Percentiles rank a stretch among this genome's conserved stretches.
These are phyloP conservation scores for Cheilosia pagana DNA, from an alignment of 2,888 invertebrate species.

Conservation along the genomic window DNA sequence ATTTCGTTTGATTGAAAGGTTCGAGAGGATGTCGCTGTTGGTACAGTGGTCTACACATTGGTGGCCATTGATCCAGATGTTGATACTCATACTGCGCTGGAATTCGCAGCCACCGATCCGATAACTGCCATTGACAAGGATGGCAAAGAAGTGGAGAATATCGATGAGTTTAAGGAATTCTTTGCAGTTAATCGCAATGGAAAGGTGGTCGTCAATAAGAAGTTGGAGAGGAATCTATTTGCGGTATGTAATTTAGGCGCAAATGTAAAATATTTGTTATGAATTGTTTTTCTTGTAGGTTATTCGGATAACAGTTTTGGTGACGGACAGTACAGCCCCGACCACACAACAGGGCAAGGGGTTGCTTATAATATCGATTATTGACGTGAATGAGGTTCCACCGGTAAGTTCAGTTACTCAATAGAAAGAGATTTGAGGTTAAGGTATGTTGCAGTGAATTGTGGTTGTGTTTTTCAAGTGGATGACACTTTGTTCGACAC, in stretches of 20 bases:
- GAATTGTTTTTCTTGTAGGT: slow-evolving; percentile 81
- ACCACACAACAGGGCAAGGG: slow-evolving; percentile 90
- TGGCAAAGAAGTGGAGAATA: slow-evolving; percentile 88
- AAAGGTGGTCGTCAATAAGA: slow-evolving; percentile 83
- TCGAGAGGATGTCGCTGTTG: slow-evolving; percentile 90
- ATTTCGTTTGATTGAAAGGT: slow-evolving; percentile 82
- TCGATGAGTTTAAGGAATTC: slow-evolving; percentile 85
- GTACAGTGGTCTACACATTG: slow-evolving; percentile 88
- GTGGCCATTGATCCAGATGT: slow-evolving; percentile 92
- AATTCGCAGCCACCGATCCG: slow-evolving; percentile 87
- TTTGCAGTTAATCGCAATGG: slow-evolving; percentile 87
- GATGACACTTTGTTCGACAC: no score
- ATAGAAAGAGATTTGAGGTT: no score
- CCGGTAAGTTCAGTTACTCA: slow-evolving; percentile 82
- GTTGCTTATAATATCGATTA: slow-evolving; percentile 87
- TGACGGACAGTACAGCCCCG: slow-evolving; percentile 91
- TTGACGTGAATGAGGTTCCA: slow-evolving; percentile 88
- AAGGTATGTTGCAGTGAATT: no score
- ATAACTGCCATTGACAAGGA: slow-evolving; percentile 93
- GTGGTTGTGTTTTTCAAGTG: no score
- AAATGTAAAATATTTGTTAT: not conserved
- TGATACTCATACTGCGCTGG: slow-evolving; percentile 87
- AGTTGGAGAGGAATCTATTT: slow-evolving; percentile 82
- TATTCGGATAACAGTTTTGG: slow-evolving; percentile 90
- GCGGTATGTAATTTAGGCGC: slow-evolving; percentile 77